Evolutionary conservation across 2,113 vertebrate species (phyloP).

Genomic region (Platysteira castanea): DNA sequence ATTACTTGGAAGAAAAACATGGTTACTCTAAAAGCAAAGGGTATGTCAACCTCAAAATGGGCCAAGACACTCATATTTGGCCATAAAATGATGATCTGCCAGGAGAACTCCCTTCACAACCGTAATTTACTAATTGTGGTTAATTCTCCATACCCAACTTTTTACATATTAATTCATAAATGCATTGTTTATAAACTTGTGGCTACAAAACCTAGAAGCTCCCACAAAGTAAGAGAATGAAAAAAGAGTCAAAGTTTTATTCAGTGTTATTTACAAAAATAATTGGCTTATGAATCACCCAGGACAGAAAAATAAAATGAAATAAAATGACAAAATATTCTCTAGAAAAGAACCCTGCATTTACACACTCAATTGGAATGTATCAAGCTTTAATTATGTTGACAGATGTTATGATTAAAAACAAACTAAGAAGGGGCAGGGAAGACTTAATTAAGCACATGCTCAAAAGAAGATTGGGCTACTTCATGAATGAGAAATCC

Average conservation of each 20-base stretch:
- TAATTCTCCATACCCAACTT: not conserved
- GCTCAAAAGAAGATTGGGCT: not conserved
- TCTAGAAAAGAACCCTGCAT: not conserved
- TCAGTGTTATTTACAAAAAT: not conserved
- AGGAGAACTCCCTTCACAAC: not conserved
- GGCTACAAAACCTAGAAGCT: not conserved
- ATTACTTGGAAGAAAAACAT: not conserved
- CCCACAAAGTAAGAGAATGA: not conserved
- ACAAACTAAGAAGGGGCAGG: not conserved
- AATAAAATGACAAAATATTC: not conserved
- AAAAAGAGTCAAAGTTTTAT: not conserved
- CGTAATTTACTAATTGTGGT: not conserved
- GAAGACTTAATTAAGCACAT: not conserved
- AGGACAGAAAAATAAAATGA: not conserved
- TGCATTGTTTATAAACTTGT: not conserved
- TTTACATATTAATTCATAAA: not conserved
- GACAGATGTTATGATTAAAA: not conserved
- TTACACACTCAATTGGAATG: not conserved
- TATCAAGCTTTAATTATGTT: not conserved
- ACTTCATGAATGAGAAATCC: not conserved
- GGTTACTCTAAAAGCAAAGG: not conserved
- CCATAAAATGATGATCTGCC: not conserved
- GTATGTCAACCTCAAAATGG: not conserved
- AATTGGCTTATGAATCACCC: not conserved
- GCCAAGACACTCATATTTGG: not conserved